A percentile compares a stretch with the other conserved stretches of the same genome.
phyloP scores from a whole-genome alignment of 2,888 invertebrate genomes.

The Tineola bisselliella region DNA sequence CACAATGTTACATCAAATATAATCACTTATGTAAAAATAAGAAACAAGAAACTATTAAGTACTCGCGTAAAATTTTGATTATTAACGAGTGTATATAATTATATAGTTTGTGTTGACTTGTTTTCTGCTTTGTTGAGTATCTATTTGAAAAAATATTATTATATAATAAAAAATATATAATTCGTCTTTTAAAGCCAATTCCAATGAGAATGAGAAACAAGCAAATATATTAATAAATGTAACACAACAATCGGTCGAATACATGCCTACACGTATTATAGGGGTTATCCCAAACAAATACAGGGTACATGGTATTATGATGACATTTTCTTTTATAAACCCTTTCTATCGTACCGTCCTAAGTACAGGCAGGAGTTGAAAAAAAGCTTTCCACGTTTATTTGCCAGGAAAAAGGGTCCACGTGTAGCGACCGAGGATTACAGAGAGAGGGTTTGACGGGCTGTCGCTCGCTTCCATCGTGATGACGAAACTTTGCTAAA shows the following conservation, averaged over 20 bases:
- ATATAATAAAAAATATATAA: too few species aligned
- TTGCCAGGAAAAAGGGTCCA: slow-evolving; percentile 36
- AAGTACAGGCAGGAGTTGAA: slow-evolving; percentile 28
- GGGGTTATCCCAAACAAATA: slow-evolving; percentile 42
- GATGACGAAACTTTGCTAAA: slow-evolving; percentile 38
- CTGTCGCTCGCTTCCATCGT: slow-evolving; percentile 15
- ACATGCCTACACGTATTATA: slow-evolving; percentile 8
- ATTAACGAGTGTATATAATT: too few species aligned
- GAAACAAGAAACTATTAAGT: too few species aligned
- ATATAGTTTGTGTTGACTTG: too few species aligned
- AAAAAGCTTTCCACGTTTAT: slow-evolving; percentile 37
- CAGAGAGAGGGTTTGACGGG: slow-evolving; percentile 26
- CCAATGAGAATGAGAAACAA: neutral
- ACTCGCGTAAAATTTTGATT: too few species aligned
- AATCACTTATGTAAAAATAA: too few species aligned
- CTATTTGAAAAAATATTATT: too few species aligned
- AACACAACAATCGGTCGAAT: slow-evolving; percentile 7
- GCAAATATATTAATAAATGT: slow-evolving; percentile 2
- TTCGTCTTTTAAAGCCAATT: too few species aligned
- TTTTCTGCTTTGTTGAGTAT: too few species aligned
- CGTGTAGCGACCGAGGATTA: slow-evolving; percentile 34
- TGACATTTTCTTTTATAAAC: slow-evolving; percentile 49
- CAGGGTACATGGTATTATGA: slow-evolving; percentile 35
- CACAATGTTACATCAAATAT: too few species aligned
- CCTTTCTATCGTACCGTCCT: slow-evolving; percentile 26